Conservation (phyloP, 2,888 invertebrate genomes). For the Alloplasta piceator region DNA sequence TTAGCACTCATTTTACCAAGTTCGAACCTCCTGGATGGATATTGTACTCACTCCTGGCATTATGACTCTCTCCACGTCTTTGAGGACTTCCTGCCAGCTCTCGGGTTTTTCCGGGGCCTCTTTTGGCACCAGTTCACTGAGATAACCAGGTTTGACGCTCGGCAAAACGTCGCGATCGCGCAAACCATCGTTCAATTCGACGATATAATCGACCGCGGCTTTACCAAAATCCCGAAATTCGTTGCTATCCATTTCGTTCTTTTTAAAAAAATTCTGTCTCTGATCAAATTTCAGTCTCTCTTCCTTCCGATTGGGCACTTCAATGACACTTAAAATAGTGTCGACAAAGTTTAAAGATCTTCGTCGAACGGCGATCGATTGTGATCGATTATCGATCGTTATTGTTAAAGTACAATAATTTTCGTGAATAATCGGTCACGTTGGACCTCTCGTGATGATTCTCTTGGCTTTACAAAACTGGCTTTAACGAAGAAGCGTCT, state of each 20-base stretch:
- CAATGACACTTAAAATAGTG: no score
- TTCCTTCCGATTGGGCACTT: no score
- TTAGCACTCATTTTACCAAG: no score
- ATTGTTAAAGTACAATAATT: no score
- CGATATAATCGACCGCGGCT: conserved; percentile 94
- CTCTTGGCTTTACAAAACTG: neutral
- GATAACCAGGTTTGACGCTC: conserved; percentile 94
- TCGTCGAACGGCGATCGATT: no score
- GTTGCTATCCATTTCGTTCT: conserved; percentile 88
- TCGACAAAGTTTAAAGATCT: no score
- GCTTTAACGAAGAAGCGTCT: conserved; percentile 47
- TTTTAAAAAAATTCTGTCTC: neutral
- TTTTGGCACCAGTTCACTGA: conserved; percentile 91
- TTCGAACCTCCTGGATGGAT: neutral
- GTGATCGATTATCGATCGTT: no score
- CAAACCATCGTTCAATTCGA: conserved; percentile 94
- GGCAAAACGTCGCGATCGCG: conserved; percentile 91
- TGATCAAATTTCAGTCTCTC: neutral
- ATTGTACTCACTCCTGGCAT: conserved; percentile 91
- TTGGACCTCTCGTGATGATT: no score
- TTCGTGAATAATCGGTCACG: no score
- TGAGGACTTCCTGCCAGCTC: conserved; percentile 92
- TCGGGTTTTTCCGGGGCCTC: conserved; percentile 93
- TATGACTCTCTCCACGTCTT: conserved; percentile 93
- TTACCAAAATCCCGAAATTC: conserved; percentile 93